These are phyloP conservation scores for Menidia menidia DNA, from an alignment of 2,797 vertebrate species.

Conservation along the genomic window DNA sequence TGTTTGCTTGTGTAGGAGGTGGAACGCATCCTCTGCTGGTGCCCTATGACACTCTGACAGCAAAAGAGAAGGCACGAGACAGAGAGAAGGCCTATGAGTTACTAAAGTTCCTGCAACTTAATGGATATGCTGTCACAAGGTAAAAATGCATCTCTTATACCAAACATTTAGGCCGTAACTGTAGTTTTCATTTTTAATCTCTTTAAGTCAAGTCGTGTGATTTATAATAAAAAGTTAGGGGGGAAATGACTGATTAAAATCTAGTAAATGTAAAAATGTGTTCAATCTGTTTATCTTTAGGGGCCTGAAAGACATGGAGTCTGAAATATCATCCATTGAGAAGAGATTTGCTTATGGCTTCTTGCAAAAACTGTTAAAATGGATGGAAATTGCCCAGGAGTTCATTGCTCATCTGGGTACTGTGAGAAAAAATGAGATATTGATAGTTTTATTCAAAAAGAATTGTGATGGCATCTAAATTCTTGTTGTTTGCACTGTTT, in stretches of 20 bases:
- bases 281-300: conserved; percentile 67
- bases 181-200: not conserved
- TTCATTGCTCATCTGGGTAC: conserved; percentile 95
- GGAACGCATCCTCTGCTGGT: conserved; percentile 94
- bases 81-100: conserved; percentile 94
- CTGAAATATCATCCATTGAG: conserved; percentile 95
- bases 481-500: not conserved
- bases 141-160: conserved; percentile 17
- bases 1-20: conserved; percentile 82
- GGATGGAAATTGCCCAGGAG: conserved; percentile 96
- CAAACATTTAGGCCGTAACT: no score
- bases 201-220: conserved; percentile 1
- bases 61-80: conserved; percentile 95
- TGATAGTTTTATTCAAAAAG: not conserved
- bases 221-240: not conserved
- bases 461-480: not conserved
- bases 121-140: conserved; percentile 94
- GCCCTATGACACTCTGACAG: conserved; percentile 95
- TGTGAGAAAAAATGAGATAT: conserved; percentile 1
- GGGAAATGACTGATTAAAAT: no score
- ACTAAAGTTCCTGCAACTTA: conserved; percentile 93
- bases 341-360: conserved; percentile 95
- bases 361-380: conserved; percentile 92
- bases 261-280: not conserved
- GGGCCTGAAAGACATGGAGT: conserved; percentile 96